phyloP scores from a whole-genome alignment of 2,113 vertebrate genomes.

The Pseudonaja textilis region DNA sequence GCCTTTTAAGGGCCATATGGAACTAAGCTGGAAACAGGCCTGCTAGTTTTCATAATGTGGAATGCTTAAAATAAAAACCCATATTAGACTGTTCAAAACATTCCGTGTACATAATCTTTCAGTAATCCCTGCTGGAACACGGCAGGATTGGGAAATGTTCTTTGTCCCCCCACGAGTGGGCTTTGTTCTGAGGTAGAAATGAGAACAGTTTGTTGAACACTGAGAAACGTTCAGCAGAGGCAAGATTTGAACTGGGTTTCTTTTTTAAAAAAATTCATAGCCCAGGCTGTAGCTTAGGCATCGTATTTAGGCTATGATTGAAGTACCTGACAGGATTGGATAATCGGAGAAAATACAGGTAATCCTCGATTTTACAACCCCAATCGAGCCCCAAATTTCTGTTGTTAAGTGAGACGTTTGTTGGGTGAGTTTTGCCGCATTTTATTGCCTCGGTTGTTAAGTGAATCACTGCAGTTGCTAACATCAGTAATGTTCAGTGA shows the following conservation, averaged over 20 bases:
- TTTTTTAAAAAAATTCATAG: too few species aligned
- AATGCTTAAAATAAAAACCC: not conserved
- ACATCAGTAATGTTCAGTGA: too few species aligned
- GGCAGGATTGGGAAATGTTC: not conserved
- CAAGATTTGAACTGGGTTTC: not conserved
- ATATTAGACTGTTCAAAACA: not conserved
- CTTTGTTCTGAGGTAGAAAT: not conserved
- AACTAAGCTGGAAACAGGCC: not conserved
- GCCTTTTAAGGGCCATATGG: not conserved
- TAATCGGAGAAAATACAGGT: not conserved
- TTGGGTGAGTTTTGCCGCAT: too few species aligned
- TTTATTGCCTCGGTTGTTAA: too few species aligned
- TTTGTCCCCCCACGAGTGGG: not conserved
- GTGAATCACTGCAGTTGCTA: too few species aligned
- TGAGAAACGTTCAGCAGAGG: not conserved
- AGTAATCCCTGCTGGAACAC: not conserved
- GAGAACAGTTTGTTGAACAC: not conserved
- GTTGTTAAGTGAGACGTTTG: too few species aligned
- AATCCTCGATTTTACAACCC: too few species aligned
- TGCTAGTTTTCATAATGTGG: not conserved
- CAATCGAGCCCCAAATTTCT: too few species aligned
- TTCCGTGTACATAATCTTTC: slow-evolving; percentile 18
- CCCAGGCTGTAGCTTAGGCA: not conserved
- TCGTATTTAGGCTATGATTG: slow-evolving; percentile 19
- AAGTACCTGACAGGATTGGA: not conserved